These are phyloP conservation scores for Parazoanthus atlanticus DNA, from an alignment of 92 coral and sea anemone genomes.

Conservation along the genomic window DNA sequence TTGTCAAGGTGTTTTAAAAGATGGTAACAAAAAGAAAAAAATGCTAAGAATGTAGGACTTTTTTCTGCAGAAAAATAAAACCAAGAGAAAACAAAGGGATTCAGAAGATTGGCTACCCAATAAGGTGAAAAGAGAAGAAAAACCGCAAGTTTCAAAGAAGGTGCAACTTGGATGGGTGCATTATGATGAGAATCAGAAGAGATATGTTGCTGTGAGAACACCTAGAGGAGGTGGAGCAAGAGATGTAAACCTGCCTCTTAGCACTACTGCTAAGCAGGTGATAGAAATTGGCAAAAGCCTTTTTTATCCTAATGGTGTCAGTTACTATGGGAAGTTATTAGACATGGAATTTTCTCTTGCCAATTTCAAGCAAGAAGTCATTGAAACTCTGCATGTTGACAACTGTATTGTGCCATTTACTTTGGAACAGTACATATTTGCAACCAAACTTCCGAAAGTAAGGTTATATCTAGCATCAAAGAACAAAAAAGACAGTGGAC, in stretches of 20 bases:
- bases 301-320: slow-evolving; percentile 48
- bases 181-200: slow-evolving; percentile 38
- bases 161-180: slow-evolving; percentile 61
- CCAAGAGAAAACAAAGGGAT: slow-evolving; percentile 47
- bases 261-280: slow-evolving; percentile 46
- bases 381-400: slow-evolving; percentile 21
- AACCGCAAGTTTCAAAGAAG: slow-evolving; percentile 30
- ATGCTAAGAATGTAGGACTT: slow-evolving; percentile 43
- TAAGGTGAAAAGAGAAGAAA: slow-evolving; percentile 20
- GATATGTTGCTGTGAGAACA: slow-evolving; percentile 45
- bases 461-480: slow-evolving; percentile 49
- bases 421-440: slow-evolving; percentile 43
- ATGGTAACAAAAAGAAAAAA: slow-evolving; percentile 43
- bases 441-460: slow-evolving; percentile 55
- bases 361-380: slow-evolving; percentile 52
- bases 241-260: slow-evolving; percentile 36
- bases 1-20: slow-evolving; percentile 45
- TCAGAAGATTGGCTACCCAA: slow-evolving; percentile 19
- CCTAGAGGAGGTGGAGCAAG: slow-evolving; percentile 51
- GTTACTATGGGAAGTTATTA: slow-evolving; percentile 33
- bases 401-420: slow-evolving; percentile 42
- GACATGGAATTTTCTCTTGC: slow-evolving; percentile 52
- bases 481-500: slow-evolving; percentile 19
- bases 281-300: slow-evolving; percentile 49
- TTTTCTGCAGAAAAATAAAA: slow-evolving; percentile 53